These are phyloP conservation scores for Lacerta viridis DNA, from an alignment of 2,797 vertebrate genomes.

Conservation along the genomic window DNA sequence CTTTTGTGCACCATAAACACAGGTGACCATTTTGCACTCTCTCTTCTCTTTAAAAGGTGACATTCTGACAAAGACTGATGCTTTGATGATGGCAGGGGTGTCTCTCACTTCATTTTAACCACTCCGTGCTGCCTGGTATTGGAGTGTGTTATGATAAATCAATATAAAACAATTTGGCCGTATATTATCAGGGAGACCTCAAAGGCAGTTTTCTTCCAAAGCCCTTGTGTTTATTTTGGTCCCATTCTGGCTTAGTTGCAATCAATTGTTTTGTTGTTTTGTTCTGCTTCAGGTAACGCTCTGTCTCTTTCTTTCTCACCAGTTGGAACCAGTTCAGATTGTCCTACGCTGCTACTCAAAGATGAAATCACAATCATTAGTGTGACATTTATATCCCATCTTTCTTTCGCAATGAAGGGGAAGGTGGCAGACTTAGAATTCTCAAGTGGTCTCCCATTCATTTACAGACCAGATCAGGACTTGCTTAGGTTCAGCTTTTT, in stretches of 20 bases:
- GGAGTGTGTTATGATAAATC: conserved; percentile 36
- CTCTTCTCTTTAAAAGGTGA: conserved; percentile 35
- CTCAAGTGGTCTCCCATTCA: background rate
- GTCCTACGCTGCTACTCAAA: background rate
- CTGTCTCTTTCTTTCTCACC: background rate
- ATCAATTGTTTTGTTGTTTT: conserved; percentile 11
- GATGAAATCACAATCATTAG: background rate
- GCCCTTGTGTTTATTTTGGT: conserved; percentile 18
- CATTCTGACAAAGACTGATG: conserved; percentile 30
- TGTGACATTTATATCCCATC: background rate
- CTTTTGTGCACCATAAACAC: background rate
- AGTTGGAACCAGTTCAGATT: background rate
- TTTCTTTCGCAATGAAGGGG: background rate
- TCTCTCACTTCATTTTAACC: conserved; percentile 55
- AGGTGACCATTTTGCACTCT: background rate
- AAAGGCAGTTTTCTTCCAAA: conserved; percentile 44
- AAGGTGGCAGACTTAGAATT: background rate
- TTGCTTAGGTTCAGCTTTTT: background rate
- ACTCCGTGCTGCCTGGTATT: conserved; percentile 29
- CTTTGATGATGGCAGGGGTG: conserved; percentile 43
- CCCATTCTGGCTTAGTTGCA: conserved; percentile 2
- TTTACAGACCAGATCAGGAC: background rate
- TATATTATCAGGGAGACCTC: conserved; percentile 43
- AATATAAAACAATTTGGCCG: conserved; percentile 49
- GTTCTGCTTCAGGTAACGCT: background rate